Evolutionary conservation across 2,888 invertebrate species (phyloP).

Genomic region (Harpalus rubripes): DNA sequence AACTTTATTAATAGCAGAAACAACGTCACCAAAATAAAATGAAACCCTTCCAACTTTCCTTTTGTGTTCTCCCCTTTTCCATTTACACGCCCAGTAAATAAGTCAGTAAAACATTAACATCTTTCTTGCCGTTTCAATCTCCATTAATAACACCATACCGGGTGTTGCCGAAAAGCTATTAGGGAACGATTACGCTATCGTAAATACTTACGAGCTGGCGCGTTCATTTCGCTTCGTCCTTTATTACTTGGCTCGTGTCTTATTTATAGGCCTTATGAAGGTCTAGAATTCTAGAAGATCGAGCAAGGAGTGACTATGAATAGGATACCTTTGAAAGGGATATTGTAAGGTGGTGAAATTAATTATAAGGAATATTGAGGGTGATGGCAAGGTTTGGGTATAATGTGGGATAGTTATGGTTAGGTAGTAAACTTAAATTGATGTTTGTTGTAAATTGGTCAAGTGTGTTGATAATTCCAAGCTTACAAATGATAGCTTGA

Average conservation of each 20-base stretch:
- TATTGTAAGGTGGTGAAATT: not conserved
- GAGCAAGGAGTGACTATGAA: not conserved
- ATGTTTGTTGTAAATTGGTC: not conserved
- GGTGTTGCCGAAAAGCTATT: conserved; percentile 52
- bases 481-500: not conserved
- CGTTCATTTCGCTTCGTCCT: conserved; percentile 34
- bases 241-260: conserved; percentile 18
- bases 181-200: conserved; percentile 42
- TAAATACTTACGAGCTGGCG: conserved; percentile 21
- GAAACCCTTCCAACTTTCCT: no score
- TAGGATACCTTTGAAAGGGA: not conserved
- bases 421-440: not conserved
- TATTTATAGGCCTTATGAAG: conserved; percentile 38
- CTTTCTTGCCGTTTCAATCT: conserved; percentile 16
- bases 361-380: not conserved
- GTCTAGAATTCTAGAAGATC: not conserved
- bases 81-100: no score
- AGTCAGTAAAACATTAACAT: conserved; percentile 12
- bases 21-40: no score
- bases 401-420: not conserved
- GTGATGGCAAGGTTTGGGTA: not conserved
- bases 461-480: not conserved
- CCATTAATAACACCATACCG: conserved; percentile 38
- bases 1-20: no score
- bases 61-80: no score